A percentile compares a stretch with the other conserved stretches of the same genome.
Conservation (phyloP, 2,888 invertebrate species). For the Napeogenes inachia region DNA sequence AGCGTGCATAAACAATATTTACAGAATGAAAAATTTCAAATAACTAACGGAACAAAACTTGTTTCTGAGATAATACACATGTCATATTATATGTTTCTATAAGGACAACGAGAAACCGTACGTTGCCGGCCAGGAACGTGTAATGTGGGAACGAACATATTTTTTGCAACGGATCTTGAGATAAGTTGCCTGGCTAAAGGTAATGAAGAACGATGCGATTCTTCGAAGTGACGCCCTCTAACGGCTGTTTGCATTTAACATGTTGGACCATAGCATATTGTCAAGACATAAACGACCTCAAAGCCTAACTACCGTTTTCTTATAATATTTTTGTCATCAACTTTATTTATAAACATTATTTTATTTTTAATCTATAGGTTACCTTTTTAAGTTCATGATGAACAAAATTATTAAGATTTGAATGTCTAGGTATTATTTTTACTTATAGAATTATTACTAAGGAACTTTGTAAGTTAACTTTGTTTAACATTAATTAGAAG, state of each 20-base stretch:
- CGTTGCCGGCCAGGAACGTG: slow-evolving; percentile 29
- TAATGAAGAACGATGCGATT: slow-evolving; percentile 41
- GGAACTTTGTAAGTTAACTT: no score
- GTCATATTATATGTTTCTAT: slow-evolving; percentile 27
- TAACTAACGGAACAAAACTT: slow-evolving; percentile 20
- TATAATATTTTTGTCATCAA: no score
- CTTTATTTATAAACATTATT: no score
- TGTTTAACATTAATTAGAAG: no score
- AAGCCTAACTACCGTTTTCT: no score
- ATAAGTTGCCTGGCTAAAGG: slow-evolving; percentile 27
- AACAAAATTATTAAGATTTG: no score
- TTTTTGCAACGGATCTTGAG: slow-evolving; percentile 30
- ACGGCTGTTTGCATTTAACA: slow-evolving; percentile 24
- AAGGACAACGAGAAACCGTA: slow-evolving; percentile 33
- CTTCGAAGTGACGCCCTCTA: slow-evolving; percentile 45
- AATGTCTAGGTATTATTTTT: no score
- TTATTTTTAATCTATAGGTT: no score
- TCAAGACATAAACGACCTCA: no score
- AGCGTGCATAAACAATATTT: slow-evolving; percentile 10
- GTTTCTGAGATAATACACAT: slow-evolving; percentile 16
- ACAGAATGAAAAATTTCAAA: slow-evolving; percentile 16
- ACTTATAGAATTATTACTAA: no score
- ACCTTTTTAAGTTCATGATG: no score
- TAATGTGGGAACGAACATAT: slow-evolving; percentile 34
- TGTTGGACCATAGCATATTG: no score